Evolutionary conservation across 2,113 vertebrate genomes (phyloP).

Genomic region (Antennarius striatus): DNA sequence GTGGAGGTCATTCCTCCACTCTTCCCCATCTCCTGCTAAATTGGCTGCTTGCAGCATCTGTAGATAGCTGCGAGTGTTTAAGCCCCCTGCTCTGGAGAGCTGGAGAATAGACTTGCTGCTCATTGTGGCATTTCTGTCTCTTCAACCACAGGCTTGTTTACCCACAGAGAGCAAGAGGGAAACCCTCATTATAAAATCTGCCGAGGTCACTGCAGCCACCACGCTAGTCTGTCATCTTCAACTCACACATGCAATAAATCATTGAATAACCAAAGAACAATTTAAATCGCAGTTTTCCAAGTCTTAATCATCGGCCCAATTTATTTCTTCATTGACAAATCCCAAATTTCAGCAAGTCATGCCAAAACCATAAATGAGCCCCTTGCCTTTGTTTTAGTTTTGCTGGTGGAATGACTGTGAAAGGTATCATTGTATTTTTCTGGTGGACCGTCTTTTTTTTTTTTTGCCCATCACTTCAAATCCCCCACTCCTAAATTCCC

Average conservation of each 20-base stretch:
- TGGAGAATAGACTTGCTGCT: slow-evolving; percentile 68
- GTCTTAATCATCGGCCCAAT: background rate
- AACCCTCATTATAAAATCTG: slow-evolving; percentile 73
- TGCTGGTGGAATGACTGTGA: slow-evolving; percentile 46
- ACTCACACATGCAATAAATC: slow-evolving; percentile 24
- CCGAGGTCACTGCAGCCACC: slow-evolving; percentile 67
- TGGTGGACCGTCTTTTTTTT: slow-evolving; percentile 33
- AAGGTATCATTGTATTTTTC: slow-evolving; percentile 47
- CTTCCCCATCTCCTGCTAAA: slow-evolving; percentile 75
- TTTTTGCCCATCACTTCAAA: slow-evolving; percentile 7
- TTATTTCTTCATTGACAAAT: background rate
- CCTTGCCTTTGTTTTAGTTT: slow-evolving; percentile 73
- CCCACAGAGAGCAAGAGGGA: slow-evolving; percentile 68
- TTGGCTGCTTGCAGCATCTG: slow-evolving; percentile 76
- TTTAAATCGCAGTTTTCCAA: background rate
- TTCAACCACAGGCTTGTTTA: slow-evolving; percentile 71
- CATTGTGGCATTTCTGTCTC: slow-evolving; percentile 74
- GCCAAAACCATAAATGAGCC: slow-evolving; percentile 35
- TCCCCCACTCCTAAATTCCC: slow-evolving; percentile 51
- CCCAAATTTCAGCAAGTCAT: background rate
- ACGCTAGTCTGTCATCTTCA: slow-evolving; percentile 43
- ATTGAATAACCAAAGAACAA: background rate
- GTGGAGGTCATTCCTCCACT: slow-evolving; percentile 77
- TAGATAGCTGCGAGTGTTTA: slow-evolving; percentile 65
- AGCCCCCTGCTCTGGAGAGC: slow-evolving; percentile 59